Conservation (phyloP, 2,113 vertebrate genomes). For the Leptobrachium leishanense region DNA sequence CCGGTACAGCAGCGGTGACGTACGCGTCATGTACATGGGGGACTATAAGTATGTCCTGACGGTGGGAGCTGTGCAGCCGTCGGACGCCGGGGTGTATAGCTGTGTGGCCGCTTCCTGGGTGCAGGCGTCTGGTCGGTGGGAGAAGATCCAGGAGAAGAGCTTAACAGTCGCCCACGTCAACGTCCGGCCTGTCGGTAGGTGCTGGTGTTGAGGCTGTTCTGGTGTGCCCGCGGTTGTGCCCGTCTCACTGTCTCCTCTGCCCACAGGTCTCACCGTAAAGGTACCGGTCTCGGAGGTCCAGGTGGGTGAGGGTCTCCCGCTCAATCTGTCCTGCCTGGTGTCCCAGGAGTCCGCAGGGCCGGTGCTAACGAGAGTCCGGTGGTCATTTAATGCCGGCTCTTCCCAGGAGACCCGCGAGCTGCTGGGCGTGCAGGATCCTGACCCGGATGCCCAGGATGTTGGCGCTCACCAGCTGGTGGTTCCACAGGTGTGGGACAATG, state of each 20-base stretch:
- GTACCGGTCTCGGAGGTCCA: constrained; percentile 61
- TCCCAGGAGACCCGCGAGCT: constrained; percentile 57
- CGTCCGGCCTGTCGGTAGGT: constrained; percentile 80
- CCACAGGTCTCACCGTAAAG: constrained; percentile 62
- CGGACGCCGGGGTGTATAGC: constrained; percentile 76
- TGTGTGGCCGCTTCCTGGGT: constrained; percentile 87
- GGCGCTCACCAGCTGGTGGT: constrained; percentile 68
- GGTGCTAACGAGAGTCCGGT: constrained; percentile 62
- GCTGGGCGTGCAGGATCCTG: constrained; percentile 64
- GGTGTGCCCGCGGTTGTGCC: no score
- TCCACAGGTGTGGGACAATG: constrained; percentile 65
- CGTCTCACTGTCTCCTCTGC: not conserved
- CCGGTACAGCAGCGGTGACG: constrained; percentile 74
- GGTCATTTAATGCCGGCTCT: constrained; percentile 63
- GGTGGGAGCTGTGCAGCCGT: constrained; percentile 64
- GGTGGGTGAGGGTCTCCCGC: constrained; percentile 64
- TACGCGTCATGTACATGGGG: constrained; percentile 73
- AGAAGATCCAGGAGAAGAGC: constrained; percentile 79
- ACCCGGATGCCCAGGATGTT: constrained; percentile 60
- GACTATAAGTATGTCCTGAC: constrained; percentile 73
- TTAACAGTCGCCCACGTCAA: constrained; percentile 74
- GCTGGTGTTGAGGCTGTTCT: not conserved
- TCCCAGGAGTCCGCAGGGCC: constrained; percentile 66
- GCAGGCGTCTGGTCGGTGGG: constrained; percentile 75
- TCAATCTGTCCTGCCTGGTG: constrained; percentile 71